Evolutionary conservation across 2,113 vertebrate species (phyloP), one percentile per base, ranked within the genome.

Genomic region (Gadus macrocephalus): DNA sequence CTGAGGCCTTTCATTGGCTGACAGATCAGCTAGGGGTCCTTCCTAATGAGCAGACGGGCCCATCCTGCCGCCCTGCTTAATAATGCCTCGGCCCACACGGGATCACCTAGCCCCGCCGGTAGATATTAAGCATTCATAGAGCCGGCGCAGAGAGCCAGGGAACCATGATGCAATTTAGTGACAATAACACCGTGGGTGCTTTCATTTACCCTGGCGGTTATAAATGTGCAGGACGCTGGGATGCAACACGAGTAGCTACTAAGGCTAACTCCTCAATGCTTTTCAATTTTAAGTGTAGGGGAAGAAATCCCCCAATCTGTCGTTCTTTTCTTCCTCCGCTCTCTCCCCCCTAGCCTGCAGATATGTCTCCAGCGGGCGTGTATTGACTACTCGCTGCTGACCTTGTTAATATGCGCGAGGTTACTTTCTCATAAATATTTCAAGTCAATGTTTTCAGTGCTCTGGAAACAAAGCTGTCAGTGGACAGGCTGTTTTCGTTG

Each of bases 351-450:
- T 69, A 70, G 70, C 71, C 71, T 72, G 56, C 60, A 72, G 69
- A 70, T 77, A 73, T 62, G 62, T 68, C 75, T 71, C 68, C 76
- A 82, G 71, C 80, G 79, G 83, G 70, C 82, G 66, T 74, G 71
- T 79, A 84, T 84, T 77, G 75, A 81, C 76, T 85, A 77, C 71
- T 72, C 27, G 22, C 72, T 59, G 65, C 82, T 70, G 83, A 85
- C 88, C 85, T 83, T 83, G 83, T 90, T 91, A 87, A 89, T 91
- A 88, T 89, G 85, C 84, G 27, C 81, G 19, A 71, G 83, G 82
- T 85, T 85, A 83, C 87, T 81, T 79, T 79, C 86, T 88, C 88
- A 91, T 91, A 87, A 87, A 90, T 92, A 90, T 90, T 90, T 89
- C 80, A 90, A 81, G 79, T 76, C 78, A 69, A 12, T 89, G 83